Base-by-base conservation (phyloP, 2,797 vertebrate genomes). In the Arrhamphus sclerolepis region DNA sequence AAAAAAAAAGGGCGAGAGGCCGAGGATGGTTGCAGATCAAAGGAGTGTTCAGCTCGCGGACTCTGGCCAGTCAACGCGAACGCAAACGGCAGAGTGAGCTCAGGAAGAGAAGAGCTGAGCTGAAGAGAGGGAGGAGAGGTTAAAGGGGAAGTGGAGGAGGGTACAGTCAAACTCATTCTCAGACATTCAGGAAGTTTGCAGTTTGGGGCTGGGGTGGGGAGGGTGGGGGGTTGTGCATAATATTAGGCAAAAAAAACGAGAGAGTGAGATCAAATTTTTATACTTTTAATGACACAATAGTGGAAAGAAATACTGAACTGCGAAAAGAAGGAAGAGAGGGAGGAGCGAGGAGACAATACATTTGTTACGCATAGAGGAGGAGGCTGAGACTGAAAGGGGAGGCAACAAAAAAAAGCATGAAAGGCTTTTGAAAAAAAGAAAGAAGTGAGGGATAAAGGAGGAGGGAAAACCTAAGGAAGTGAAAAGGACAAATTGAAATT, bases 31-130 rank as follows among this genome's bases (percentile, higher is more conserved):
- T 46, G 71, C 24, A 16, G 77, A 77, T 69, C 31, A 85, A 78
- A 77, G 48, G 62, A 77, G 86, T 84, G 86, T 82, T 74, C 72
- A 76, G 93, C 91, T 94, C 94, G 89, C 91, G 94, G 95, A 95
- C 94, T 95, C 95, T 93, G 95, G 91, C 87, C 94, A 94, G 94
- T 95, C 94, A 79, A 96, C 95, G 90, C 94, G 92, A 96, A 95
- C 91, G 60, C 88, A 87, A 83, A 87, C 87, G 57, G 85, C 77
- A 77, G 71, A 91, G 73, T 91, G 84, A 88, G 80, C 68, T 70
- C 78, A 82, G 85, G 66, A 75, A 82, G 63, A 80, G 62, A 74
- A 66, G 59, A 44, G 68, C 66, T 9, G 72, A 77, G 73, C 75
- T 77, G 55, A 64, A 66, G 72, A 69, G 75, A 83, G 75, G 73